Evolutionary conservation across 2,888 invertebrate species (phyloP), one percentile per base, ranked within the genome.

Genomic region (Drosophila demipolita): DNA sequence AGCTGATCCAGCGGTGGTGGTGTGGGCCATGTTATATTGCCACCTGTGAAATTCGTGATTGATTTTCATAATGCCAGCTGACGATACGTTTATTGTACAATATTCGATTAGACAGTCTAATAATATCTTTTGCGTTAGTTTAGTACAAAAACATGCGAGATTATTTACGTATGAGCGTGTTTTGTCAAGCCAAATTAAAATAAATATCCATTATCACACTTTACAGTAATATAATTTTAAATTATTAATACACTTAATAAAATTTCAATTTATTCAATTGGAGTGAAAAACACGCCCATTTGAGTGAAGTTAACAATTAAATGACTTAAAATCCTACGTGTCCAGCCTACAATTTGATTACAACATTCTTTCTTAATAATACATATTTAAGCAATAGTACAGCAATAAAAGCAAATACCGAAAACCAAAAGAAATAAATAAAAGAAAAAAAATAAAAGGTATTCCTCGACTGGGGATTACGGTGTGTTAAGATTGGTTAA

Each of bases 11-110:
- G 65, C 7, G 92, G 91, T 33, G 91, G 91, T 42, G 92, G 92
- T 53, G 92, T 91, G 36, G 92, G 91, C 93, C 93, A 93, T 33
- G 89, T 91, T 62, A 91, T 90, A 81, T 93, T 93, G 73, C 92
- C 91, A 83, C 92, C 93, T 93, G 75, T 42, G 42, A 67, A 66
- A 52, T 64, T 52, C 11, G n/a, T 9, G 26, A 55, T 49, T 15
- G 17, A 9, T 64, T 67, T 48, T 54, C 57, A 54, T 26, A 1
- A 35, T 32, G 32, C 7, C 17, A 20, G 20, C 20, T 33, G 45
- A 36, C n/a, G 32, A 55, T 26, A 68, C 53, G 60, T 71, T 71
- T 71, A 73, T 38, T 64, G 74, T 78, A 89, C 73, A 81, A 78
- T 75, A 83, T 60, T 70, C 53, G n/a, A 50, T 65, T 40, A 63